Conservation (phyloP, 2,113 vertebrate species). For the Lophotis ruficrista region DNA sequence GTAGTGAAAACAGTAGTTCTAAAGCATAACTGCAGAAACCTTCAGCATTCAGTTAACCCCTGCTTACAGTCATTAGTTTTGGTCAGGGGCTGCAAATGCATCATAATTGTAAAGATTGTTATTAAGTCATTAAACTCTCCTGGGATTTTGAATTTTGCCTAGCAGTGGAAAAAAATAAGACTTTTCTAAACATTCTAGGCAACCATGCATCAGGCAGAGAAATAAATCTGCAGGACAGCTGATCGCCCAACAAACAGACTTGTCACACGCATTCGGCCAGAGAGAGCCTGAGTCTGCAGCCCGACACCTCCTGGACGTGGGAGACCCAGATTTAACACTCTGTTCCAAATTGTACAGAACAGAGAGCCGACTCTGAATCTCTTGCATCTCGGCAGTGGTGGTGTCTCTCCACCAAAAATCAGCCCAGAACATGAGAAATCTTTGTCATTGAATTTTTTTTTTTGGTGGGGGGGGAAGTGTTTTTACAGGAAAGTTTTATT, state of each 20-base stretch:
- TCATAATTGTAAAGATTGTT: neutral
- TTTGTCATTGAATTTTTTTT: neutral
- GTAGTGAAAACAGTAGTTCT: neutral
- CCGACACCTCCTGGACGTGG: neutral
- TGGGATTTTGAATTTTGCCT: neutral
- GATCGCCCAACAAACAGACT: neutral
- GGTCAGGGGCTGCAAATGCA: neutral
- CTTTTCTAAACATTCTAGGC: neutral
- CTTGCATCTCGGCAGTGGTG: neutral
- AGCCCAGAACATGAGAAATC: neutral
- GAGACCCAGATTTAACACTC: neutral
- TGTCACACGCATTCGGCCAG: fast-evolving
- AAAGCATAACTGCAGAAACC: neutral
- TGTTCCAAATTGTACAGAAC: neutral
- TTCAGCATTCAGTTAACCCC: neutral
- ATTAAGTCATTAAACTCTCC: neutral
- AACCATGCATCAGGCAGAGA: neutral
- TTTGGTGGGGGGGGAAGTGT: no score
- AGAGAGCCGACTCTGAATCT: neutral
- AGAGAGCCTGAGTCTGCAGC: neutral
- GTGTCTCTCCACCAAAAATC: neutral
- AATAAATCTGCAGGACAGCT: neutral
- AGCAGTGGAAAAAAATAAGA: neutral
- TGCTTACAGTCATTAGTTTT: neutral
- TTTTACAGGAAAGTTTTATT: neutral